Evolutionary conservation across 2,797 vertebrate genomes (phyloP), one percentile per base, ranked within the genome.

Genomic region (Enteromius treurensis): DNA sequence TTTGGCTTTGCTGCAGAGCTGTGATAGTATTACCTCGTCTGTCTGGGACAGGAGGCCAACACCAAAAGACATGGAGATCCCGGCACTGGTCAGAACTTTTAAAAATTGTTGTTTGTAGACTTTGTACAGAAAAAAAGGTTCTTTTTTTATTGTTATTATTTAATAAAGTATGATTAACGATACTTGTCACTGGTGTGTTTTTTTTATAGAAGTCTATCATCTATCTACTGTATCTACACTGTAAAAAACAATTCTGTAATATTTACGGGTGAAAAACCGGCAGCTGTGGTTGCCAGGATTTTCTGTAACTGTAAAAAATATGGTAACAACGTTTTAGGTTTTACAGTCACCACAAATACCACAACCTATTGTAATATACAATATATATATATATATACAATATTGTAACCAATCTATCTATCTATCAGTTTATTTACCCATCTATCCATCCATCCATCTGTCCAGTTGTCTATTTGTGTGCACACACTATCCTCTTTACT

Each of bases 121-220:
- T 99, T 99, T 99, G 97, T 99, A 99, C 96, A 97, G 97, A 97
- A 96, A 93, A 95, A 93, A 93, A 91, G 92, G 91, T 95, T 96
- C 97, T 97, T 94, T 96, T 45, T 94, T 93, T 93, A 93, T 93
- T 94, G 90, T 93, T 95, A 93, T 95, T 95, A 95, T 95, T 99
- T 99, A 99, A 99, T 99, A 99, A 99, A 99, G 93, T 91, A 92
- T 93, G 92, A 95, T 94, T 93, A 93, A 94, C 87, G 88, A 83
- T 86, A 23, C 75, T 29, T 84, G 67, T 85, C 75, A 87, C 47
- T 85, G 23, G 77, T 55, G 17, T 73, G 67, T 14, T 76, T 71
- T 67, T 83, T 83, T 55, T 4, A 23, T 40, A 13, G 5, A 58
- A 1, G n/a, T 62, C 10, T 53, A 15, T 58, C 7, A 7, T 32